A percentile compares a stretch with the other conserved stretches of the same genome.
These are phyloP conservation scores for Notarius quadriscutis DNA, from an alignment of 2,113 vertebrate genomes.

Conservation along the genomic window DNA sequence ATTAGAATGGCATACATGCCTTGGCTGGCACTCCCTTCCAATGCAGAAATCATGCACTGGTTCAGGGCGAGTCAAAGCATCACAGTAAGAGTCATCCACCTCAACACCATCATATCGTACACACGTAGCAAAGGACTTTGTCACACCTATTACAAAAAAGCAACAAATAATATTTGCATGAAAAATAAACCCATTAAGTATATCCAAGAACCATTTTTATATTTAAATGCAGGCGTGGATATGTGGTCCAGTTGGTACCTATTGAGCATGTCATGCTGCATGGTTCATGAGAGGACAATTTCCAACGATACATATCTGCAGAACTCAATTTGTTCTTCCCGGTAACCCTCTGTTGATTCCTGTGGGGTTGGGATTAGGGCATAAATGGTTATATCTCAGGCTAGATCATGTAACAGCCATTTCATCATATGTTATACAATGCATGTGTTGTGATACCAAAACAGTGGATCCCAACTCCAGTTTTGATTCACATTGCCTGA, in stretches of 20 bases:
- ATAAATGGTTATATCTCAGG: slow-evolving; percentile 14
- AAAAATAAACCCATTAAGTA: not conserved
- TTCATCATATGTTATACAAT: slow-evolving; percentile 34
- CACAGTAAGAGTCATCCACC: slow-evolving; percentile 91
- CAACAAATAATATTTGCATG: not conserved
- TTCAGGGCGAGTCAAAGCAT: slow-evolving; percentile 90
- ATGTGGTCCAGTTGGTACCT: slow-evolving; percentile 70
- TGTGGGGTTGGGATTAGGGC: slow-evolving; percentile 58
- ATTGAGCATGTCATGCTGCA: slow-evolving; percentile 96
- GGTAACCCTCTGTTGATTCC: slow-evolving; percentile 84
- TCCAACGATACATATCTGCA: slow-evolving; percentile 98
- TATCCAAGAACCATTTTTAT: not conserved
- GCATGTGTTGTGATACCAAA: not conserved
- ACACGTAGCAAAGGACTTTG: slow-evolving; percentile 89
- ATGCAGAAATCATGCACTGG: slow-evolving; percentile 96
- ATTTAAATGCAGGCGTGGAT: not conserved
- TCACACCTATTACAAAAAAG: slow-evolving; percentile 76
- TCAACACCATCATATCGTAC: slow-evolving; percentile 93
- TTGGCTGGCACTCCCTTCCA: slow-evolving; percentile 93
- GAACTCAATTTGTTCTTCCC: slow-evolving; percentile 91
- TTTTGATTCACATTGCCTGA: slow-evolving; percentile 23
- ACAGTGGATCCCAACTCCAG: slow-evolving; percentile 12
- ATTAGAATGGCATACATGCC: slow-evolving; percentile 67
- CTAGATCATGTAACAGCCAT: not conserved
- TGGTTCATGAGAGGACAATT: slow-evolving; percentile 94